phyloP scores from a whole-genome alignment of 2,888 invertebrate genomes.

The Elaeidobius kamerunicus region DNA sequence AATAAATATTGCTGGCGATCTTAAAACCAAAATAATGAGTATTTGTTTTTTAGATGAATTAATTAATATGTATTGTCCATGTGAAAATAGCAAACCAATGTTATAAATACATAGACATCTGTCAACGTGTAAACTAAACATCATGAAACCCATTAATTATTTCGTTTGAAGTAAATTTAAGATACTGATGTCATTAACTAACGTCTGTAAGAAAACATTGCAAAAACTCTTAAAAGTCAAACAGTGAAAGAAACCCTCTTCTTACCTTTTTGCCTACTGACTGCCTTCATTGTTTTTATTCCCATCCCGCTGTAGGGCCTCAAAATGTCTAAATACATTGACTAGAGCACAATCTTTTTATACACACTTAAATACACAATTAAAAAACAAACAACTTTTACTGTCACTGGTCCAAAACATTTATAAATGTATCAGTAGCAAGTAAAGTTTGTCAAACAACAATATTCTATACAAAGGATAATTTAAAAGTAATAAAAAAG shows the following conservation, averaged over 20 bases:
- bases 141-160: too few relatives aligned
- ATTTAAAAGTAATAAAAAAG: slow-evolving; percentile 13
- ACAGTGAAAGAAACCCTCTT: slow-evolving; percentile 17
- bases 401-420: neutral
- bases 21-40: too few relatives aligned
- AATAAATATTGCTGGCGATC: too few relatives aligned
- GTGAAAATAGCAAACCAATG: too few relatives aligned
- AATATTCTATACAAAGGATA: slow-evolving; percentile 6
- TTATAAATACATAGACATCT: too few relatives aligned
- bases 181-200: too few relatives aligned
- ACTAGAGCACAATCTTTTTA: slow-evolving; percentile 42
- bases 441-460: neutral
- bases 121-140: too few relatives aligned
- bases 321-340: slow-evolving; percentile 59
- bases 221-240: slow-evolving; percentile 19
- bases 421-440: neutral
- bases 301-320: slow-evolving; percentile 69
- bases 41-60: too few relatives aligned
- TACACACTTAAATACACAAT: slow-evolving; percentile 22
- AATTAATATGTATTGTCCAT: too few relatives aligned
- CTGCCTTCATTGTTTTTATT: slow-evolving; percentile 86
- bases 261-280: slow-evolving; percentile 79
- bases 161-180: too few relatives aligned
- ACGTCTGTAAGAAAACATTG: slow-evolving; percentile 3
- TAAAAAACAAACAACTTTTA: slow-evolving; percentile 16